A percentile compares a stretch with the other conserved stretches of the same genome.
phyloP scores from a whole-genome alignment of 2,797 vertebrate species.

The Sebastolobus alascanus region DNA sequence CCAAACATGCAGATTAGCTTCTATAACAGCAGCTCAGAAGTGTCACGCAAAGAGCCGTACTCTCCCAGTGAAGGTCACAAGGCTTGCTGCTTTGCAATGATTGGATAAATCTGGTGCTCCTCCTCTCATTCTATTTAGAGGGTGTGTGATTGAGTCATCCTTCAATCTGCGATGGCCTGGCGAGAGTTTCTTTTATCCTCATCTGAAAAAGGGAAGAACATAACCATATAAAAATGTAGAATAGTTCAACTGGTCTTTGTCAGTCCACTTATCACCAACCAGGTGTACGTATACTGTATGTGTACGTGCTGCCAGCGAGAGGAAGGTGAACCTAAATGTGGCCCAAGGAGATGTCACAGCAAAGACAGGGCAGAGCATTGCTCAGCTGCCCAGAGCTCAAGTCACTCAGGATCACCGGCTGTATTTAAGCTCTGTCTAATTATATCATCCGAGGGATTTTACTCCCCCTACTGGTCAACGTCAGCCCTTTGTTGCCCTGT shows the following conservation, averaged over 20 bases:
- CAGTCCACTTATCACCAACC: background rate
- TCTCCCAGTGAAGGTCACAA: slow-evolving; percentile 58
- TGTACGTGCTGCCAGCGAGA: background rate
- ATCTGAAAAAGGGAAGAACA: background rate
- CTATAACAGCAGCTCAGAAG: slow-evolving; percentile 6
- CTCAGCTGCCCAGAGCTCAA: slow-evolving; percentile 28
- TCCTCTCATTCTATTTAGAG: slow-evolving; percentile 72
- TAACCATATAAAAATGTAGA: background rate
- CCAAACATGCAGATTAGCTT: background rate
- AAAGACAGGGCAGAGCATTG: background rate
- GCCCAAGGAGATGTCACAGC: background rate
- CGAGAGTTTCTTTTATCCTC: slow-evolving; percentile 26
- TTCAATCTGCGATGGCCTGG: slow-evolving; percentile 42
- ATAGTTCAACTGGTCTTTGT: background rate
- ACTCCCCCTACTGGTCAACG: slow-evolving; percentile 72
- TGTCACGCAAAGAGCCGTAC: slow-evolving; percentile 13
- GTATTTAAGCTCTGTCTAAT: slow-evolving; percentile 59
- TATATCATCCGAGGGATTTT: slow-evolving; percentile 41
- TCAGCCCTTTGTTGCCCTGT: slow-evolving; percentile 18
- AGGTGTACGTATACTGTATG: background rate
- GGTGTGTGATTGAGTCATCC: slow-evolving; percentile 67
- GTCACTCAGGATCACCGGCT: slow-evolving; percentile 46
- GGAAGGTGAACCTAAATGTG: background rate
- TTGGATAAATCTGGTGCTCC: slow-evolving; percentile 59
- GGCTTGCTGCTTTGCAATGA: slow-evolving; percentile 52